Conservation (phyloP, 2,113 vertebrate genomes). For the Scomber scombrus region DNA sequence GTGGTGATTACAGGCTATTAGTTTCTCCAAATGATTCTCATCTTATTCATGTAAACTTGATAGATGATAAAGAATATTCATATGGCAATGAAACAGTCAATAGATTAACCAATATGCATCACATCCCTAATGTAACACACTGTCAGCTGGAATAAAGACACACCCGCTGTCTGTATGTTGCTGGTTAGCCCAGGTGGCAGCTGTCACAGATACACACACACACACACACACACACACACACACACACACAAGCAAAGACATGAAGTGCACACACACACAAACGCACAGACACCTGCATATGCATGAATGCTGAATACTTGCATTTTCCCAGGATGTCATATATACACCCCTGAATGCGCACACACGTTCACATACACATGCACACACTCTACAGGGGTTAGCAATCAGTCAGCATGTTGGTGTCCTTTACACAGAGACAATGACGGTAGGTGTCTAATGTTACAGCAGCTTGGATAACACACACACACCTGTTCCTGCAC, state of each 20-base stretch:
- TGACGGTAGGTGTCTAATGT: conserved; percentile 61
- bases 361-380: conserved; percentile 4
- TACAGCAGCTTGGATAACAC: conserved; percentile 51
- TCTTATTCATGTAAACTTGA: no score
- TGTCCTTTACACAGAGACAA: conserved; percentile 68
- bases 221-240: neutral
- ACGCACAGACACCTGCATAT: conserved; percentile 1
- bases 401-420: conserved; percentile 49
- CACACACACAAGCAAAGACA: conserved; percentile 13
- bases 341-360: neutral
- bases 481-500: conserved; percentile 32
- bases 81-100: no score
- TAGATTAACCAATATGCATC: neutral
- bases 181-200: conserved; percentile 27
- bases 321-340: conserved; percentile 33
- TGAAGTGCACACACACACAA: neutral
- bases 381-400: conserved; percentile 26
- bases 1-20: no score
- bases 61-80: no score
- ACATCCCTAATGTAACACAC: neutral
- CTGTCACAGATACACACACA: neutral
- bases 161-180: neutral
- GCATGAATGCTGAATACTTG: conserved; percentile 15
- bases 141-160: neutral
- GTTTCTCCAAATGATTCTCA: no score